A percentile compares a stretch with the other conserved stretches of the same genome.
Conservation (phyloP, 2,113 vertebrate genomes). For the Bubalus kerabau region DNA sequence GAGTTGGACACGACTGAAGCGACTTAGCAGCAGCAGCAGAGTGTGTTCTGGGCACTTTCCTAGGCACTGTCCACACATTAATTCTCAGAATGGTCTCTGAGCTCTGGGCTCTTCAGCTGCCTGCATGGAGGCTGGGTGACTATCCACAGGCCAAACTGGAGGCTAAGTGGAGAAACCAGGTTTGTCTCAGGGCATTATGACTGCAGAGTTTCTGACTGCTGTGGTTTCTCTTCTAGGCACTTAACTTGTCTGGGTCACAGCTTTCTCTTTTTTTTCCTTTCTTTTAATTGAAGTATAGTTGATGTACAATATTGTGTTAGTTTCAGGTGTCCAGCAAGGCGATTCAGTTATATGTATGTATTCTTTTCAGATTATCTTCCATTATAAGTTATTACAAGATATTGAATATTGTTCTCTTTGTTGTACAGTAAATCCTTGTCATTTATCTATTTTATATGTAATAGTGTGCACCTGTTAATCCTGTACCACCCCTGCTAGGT, state of each 20-base stretch:
- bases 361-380: neutral
- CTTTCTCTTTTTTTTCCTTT: neutral
- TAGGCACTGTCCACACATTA: accelerated
- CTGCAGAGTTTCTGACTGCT: neutral
- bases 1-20: too few species aligned
- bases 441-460: neutral
- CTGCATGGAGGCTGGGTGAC: neutral
- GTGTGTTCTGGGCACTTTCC: too few species aligned
- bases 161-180: neutral
- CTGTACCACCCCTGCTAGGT: accelerated
- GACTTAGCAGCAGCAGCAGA: too few species aligned
- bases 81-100: neutral
- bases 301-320: neutral
- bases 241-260: too few species aligned
- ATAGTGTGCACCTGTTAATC: neutral
- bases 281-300: neutral
- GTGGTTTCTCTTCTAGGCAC: neutral
- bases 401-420: neutral
- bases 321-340: neutral
- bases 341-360: neutral
- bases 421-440: neutral
- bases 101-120: neutral
- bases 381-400: neutral
- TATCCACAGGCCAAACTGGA: neutral
- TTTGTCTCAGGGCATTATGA: neutral